These are phyloP conservation scores for Eupithecia abbreviata DNA, from an alignment of 2,888 invertebrate species.

Conservation along the genomic window DNA sequence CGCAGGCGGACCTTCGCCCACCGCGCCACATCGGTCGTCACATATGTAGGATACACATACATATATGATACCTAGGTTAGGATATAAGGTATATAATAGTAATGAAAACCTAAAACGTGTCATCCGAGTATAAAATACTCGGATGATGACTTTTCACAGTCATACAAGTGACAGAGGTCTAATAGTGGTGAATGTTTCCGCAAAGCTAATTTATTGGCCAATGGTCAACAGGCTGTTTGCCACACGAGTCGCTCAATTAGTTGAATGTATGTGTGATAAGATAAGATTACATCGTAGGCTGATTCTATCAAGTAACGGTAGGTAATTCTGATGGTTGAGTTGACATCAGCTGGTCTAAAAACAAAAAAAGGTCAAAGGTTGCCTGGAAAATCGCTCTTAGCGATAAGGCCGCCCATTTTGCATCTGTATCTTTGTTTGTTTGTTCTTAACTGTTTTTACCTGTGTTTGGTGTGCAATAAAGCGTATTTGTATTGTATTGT, in stretches of 20 bases:
- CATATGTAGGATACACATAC: too few species aligned
- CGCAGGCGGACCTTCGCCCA: too few species aligned
- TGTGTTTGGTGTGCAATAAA: too few species aligned
- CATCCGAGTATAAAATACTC: neutral
- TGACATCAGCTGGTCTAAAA: neutral
- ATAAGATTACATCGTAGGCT: constrained; percentile 5
- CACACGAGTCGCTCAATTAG: constrained; percentile 27
- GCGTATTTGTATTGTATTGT: too few species aligned
- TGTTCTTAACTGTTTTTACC: too few species aligned
- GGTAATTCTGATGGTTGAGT: neutral
- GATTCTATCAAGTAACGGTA: neutral
- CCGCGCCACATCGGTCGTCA: too few species aligned
- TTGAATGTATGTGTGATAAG: constrained; percentile 13
- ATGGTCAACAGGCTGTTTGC: constrained; percentile 27
- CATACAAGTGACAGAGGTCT: constrained; percentile 5
- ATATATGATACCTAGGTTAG: too few species aligned
- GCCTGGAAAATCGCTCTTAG: too few species aligned
- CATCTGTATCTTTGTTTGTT: too few species aligned
- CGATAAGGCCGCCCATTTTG: too few species aligned
- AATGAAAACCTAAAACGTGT: neutral
- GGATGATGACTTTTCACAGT: neutral
- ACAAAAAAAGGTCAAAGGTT: too few species aligned
- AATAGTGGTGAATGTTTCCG: constrained; percentile 35
- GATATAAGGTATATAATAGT: too few species aligned
- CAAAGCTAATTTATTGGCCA: constrained; percentile 45